Conservation (phyloP, 2,113 vertebrate species). For the Nothobranchius furzeri region DNA sequence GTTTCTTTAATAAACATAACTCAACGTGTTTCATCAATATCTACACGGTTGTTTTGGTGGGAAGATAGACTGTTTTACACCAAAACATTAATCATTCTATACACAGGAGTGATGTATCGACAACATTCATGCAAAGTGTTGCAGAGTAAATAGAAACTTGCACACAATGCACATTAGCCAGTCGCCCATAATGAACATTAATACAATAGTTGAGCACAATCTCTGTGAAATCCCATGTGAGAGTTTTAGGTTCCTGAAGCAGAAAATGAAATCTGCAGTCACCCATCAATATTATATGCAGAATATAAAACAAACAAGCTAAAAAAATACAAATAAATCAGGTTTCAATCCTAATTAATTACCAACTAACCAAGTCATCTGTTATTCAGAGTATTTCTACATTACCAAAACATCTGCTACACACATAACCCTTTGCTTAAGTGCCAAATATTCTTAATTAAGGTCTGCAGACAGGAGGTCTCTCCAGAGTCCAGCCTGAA, state of each 20-base stretch:
- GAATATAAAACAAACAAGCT: constrained; percentile 1
- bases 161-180: not conserved
- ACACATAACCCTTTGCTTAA: constrained; percentile 6
- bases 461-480: constrained; percentile 39
- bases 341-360: constrained; percentile 1
- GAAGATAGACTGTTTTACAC: not conserved
- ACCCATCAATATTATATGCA: not conserved
- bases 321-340: not conserved
- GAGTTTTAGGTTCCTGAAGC: not conserved
- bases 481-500: constrained; percentile 44
- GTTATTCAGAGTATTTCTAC: constrained; percentile 28
- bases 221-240: constrained; percentile 1
- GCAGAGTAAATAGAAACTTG: not conserved
- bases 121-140: not conserved
- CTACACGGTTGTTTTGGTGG: not conserved
- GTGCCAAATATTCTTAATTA: constrained; percentile 63
- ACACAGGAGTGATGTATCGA: too few species aligned
- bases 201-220: not conserved
- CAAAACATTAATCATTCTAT: not conserved
- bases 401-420: constrained; percentile 26
- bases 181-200: not conserved
- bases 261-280: constrained; percentile 15
- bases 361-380: constrained; percentile 22
- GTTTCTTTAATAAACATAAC: constrained; percentile 15
- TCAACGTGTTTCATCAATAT: not conserved